These are phyloP conservation scores for Dysmachus trigonus DNA, from an alignment of 2,888 invertebrate genomes.

Conservation along the genomic window DNA sequence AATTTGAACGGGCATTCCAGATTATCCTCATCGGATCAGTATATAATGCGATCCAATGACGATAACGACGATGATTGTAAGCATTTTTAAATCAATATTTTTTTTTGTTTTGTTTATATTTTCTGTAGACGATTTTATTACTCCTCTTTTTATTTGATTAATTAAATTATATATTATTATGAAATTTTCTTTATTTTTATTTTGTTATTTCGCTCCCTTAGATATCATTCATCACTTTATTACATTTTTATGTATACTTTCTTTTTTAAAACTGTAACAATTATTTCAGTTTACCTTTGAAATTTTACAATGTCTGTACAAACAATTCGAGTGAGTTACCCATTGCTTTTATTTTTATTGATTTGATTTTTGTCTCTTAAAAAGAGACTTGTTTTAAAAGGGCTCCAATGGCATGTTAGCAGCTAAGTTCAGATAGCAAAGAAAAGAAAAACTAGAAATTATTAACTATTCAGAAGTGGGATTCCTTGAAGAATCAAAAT, in stretches of 20 bases:
- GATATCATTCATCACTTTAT: neutral
- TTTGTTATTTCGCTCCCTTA: conserved; percentile 41
- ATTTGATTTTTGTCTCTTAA: neutral
- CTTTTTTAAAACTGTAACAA: conserved; percentile 38
- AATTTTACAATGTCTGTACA: conserved; percentile 36
- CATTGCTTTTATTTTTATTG: neutral
- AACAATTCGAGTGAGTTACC: neutral
- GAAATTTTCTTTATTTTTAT: conserved; percentile 42
- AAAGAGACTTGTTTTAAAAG: neutral
- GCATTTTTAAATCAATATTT: conserved; percentile 56
- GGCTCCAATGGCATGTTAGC: conserved; percentile 12
- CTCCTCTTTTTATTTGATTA: conserved; percentile 37
- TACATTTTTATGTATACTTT: conserved; percentile 28
- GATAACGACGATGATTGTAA: conserved; percentile 66
- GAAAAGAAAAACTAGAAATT: neutral
- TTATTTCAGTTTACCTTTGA: conserved; percentile 36
- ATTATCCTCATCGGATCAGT: conserved; percentile 67
- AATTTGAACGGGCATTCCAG: conserved; percentile 66
- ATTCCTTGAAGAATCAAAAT: neutral
- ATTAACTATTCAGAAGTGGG: neutral
- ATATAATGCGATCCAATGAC: conserved; percentile 66
- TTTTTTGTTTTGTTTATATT: conserved; percentile 1
- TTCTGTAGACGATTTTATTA: conserved; percentile 10
- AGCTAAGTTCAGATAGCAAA: neutral
- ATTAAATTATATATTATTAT: neutral